Evolutionary conservation across 2,797 vertebrate genomes (phyloP).

Genomic region (Hirundo rustica): DNA sequence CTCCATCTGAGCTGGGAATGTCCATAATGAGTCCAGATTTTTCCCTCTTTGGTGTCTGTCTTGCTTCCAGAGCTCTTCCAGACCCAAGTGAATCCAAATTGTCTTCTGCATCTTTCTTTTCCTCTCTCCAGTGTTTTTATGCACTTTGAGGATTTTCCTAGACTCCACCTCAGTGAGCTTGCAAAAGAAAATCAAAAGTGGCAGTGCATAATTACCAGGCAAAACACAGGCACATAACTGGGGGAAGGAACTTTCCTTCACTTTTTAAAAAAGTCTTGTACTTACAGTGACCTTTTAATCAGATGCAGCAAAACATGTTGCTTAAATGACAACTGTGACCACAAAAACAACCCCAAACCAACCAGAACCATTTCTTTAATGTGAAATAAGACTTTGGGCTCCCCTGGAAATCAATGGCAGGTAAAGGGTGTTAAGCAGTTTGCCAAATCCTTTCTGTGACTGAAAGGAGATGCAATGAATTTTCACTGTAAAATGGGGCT

Average conservation of each 20-base stretch:
- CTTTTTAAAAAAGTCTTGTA: background rate
- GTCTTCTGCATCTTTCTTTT: background rate
- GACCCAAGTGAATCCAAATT: background rate
- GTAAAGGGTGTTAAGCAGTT: background rate
- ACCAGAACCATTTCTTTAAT: background rate
- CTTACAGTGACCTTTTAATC: background rate
- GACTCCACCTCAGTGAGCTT: background rate
- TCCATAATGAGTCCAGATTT: background rate
- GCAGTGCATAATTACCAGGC: background rate
- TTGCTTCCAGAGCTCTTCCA: background rate
- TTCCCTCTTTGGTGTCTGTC: background rate
- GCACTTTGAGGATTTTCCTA: background rate
- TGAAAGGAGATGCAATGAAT: background rate
- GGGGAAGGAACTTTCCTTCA: background rate
- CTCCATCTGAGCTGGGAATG: background rate
- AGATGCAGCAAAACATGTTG: background rate
- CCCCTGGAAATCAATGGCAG: background rate
- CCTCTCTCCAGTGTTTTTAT: background rate
- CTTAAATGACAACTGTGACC: background rate
- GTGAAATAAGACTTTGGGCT: background rate
- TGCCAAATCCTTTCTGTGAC: background rate
- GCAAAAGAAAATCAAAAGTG: background rate
- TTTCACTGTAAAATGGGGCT: background rate
- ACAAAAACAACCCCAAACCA: background rate
- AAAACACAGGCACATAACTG: background rate